Evolutionary conservation across 1,140 invertebrate species (phyloP).

Genomic region (Octopus sinensis): DNA sequence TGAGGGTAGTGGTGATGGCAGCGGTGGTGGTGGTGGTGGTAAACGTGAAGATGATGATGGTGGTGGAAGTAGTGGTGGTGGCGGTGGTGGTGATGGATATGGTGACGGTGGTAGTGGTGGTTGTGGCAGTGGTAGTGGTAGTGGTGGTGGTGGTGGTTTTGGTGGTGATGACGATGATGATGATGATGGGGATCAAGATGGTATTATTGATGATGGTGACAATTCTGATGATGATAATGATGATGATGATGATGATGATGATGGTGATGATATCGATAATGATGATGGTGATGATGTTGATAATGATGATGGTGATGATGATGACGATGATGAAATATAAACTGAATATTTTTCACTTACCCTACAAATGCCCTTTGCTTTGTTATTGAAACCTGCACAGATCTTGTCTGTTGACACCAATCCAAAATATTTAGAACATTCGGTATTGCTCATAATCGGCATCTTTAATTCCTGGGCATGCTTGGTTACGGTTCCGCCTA

Average conservation of each 20-base stretch:
- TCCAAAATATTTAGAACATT: conserved; percentile 6
- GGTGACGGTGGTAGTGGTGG: no score
- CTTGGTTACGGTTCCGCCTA: not conserved
- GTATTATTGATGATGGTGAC: conserved; percentile 15
- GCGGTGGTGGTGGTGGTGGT: conserved; percentile 3
- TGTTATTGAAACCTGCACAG: conserved; percentile 5
- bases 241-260: no score
- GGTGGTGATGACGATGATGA: no score
- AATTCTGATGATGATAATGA: no score
- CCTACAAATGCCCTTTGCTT: not conserved
- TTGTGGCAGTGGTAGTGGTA: no score
- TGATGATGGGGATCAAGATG: not conserved
- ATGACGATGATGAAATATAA: not conserved
- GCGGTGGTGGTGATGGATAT: conserved; percentile 8
- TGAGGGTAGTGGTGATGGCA: no score
- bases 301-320: not conserved
- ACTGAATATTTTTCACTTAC: conserved; percentile 3
- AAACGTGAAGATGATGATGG: conserved; percentile 21
- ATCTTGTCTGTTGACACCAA: not conserved
- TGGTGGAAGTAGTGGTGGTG: conserved; percentile 24
- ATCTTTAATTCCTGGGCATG: not conserved
- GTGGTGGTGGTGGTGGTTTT: no score
- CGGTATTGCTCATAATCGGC: not conserved
- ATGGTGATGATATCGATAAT: not conserved
- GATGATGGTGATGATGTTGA: no score